These are phyloP conservation scores for Heterodera carotae DNA, from an alignment of 1,140 invertebrate species.

Conservation along the genomic window DNA sequence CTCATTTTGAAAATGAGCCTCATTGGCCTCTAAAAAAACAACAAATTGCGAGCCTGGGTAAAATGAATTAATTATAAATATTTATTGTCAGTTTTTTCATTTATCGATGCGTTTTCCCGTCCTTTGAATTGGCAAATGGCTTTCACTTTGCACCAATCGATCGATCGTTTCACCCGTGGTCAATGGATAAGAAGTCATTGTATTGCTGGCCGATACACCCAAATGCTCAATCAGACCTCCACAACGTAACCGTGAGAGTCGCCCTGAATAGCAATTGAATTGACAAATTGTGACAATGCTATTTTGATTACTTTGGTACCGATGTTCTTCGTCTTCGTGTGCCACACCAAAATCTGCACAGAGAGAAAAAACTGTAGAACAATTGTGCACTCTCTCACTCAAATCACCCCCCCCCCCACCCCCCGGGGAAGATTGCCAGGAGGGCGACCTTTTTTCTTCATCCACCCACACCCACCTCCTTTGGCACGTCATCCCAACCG, in stretches of 20 bases:
- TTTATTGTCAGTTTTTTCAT: neutral
- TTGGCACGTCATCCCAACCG: conserved; percentile 37
- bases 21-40: no score
- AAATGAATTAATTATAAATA: no score
- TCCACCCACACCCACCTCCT: conserved; percentile 25
- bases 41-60: no score
- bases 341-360: conserved; percentile 32
- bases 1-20: no score
- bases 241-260: conserved; percentile 31
- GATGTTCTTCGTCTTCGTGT: conserved; percentile 42
- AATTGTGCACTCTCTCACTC: no score
- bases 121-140: neutral
- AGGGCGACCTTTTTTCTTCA: no score
- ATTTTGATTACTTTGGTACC: conserved; percentile 30
- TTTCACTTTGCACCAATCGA: neutral
- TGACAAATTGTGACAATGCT: no score
- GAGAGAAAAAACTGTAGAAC: neutral
- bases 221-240: conserved; percentile 14
- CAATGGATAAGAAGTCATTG: neutral
- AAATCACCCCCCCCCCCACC: no score
- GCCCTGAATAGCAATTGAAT: neutral
- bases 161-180: neutral
- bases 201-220: neutral
- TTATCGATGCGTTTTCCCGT: neutral
- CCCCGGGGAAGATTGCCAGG: no score